Conservation (phyloP, 2,888 invertebrate species). For the Magallana nippona region DNA sequence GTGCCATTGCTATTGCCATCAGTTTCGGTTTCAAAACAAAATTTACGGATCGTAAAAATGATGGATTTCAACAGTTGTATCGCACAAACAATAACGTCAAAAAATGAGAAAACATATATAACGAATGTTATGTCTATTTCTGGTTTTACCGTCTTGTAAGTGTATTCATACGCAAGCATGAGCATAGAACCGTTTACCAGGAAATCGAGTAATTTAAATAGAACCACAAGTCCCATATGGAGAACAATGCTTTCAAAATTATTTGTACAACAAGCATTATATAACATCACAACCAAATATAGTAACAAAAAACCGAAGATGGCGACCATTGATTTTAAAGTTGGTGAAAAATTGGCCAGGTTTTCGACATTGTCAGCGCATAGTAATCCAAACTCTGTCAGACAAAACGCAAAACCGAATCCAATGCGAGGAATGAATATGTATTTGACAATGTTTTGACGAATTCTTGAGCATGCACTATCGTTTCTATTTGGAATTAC, state of each 20-base stretch:
- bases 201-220: not conserved
- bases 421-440: not conserved
- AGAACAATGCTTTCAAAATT: not conserved
- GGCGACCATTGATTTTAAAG: not conserved
- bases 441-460: constrained; percentile 1
- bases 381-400: not conserved
- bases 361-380: not conserved
- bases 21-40: not conserved
- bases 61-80: not conserved
- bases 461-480: constrained; percentile 1
- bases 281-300: not conserved
- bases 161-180: not conserved
- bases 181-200: not conserved
- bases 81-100: not conserved
- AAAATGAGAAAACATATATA: not conserved
- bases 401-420: not conserved
- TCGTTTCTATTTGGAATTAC: not conserved
- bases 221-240: not conserved
- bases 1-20: not conserved
- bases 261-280: not conserved
- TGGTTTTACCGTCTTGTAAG: not conserved
- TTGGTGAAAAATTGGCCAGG: not conserved
- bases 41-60: not conserved
- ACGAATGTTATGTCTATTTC: not conserved
- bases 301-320: not conserved